Conservation (phyloP, 2,113 vertebrate species). For the Aptenodytes patagonicus region DNA sequence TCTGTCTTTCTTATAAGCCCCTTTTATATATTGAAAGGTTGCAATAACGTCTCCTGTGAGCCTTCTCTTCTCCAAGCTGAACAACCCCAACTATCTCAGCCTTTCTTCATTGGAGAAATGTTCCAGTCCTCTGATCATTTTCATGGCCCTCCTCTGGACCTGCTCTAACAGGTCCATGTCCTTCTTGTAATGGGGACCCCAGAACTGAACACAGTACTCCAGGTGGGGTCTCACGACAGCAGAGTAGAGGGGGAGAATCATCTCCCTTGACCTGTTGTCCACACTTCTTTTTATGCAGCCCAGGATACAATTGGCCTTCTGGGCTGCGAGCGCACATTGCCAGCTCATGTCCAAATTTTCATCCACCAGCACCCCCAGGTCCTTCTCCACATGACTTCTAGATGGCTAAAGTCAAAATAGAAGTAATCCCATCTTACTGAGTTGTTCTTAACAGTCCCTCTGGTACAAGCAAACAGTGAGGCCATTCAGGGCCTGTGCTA, state of each 20-base stretch:
- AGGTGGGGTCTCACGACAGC: neutral
- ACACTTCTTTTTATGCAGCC: neutral
- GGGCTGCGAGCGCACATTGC: neutral
- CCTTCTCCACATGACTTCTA: neutral
- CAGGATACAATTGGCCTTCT: neutral
- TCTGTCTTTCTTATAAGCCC: neutral
- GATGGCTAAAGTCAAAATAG: neutral
- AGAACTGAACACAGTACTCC: neutral
- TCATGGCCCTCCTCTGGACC: neutral
- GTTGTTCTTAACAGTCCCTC: neutral
- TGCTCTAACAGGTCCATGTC: neutral
- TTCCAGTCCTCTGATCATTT: neutral
- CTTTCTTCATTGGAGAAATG: neutral
- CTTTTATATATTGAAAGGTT: neutral
- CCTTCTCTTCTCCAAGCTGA: neutral
- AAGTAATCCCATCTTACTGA: neutral
- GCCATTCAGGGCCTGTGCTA: neutral
- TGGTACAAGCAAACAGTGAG: neutral
- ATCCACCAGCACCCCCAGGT: neutral
- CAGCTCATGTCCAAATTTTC: neutral
- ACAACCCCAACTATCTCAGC: neutral
- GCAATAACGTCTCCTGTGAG: neutral
- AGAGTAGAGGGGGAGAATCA: neutral
- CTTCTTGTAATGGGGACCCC: neutral
- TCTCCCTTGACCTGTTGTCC: neutral